Conservation (phyloP, 1,140 invertebrate genomes). For the Drosophila tsacasi region DNA sequence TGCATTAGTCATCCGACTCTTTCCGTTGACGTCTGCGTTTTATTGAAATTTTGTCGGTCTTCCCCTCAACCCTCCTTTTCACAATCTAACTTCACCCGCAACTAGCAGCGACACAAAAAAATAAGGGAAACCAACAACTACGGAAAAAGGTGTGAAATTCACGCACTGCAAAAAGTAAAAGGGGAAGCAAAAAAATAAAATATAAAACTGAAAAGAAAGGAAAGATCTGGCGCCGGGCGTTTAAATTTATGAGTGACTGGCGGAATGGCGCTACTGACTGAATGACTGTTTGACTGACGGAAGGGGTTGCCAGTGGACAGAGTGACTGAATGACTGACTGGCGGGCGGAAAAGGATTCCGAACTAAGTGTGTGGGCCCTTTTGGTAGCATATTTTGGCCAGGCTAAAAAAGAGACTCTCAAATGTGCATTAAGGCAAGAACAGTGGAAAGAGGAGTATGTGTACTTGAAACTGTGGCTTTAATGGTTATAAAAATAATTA, state of each 20-base stretch:
- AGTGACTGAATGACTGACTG: slow-evolving; percentile 32
- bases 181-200: slow-evolving; percentile 20
- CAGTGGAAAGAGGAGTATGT: slow-evolving; percentile 1
- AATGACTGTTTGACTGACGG: slow-evolving; percentile 42
- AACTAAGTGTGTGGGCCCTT: slow-evolving; percentile 57
- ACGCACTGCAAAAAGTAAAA: slow-evolving; percentile 44
- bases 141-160: slow-evolving; percentile 68
- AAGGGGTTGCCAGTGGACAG: slow-evolving; percentile 7
- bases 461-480: not conserved
- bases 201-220: slow-evolving; percentile 26
- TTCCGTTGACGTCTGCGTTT: slow-evolving; percentile 36
- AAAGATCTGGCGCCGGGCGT: slow-evolving; percentile 40
- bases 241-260: slow-evolving; percentile 72
- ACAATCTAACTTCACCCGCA: slow-evolving; percentile 19
- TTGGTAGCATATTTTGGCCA: slow-evolving; percentile 10
- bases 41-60: slow-evolving; percentile 51
- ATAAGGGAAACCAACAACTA: slow-evolving; percentile 19
- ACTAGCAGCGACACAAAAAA: slow-evolving; percentile 15
- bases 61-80: not conserved
- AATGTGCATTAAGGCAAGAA: slow-evolving; percentile 11
- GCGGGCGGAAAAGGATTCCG: slow-evolving; percentile 21
- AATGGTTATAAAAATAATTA: not conserved
- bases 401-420: slow-evolving; percentile 7
- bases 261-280: slow-evolving; percentile 39
- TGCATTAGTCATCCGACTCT: slow-evolving; percentile 65